A percentile compares a stretch with the other conserved stretches of the same genome.
These are phyloP conservation scores for Cryptotis parvus DNA, from an alignment of 2,113 vertebrate genomes.

Conservation along the genomic window DNA sequence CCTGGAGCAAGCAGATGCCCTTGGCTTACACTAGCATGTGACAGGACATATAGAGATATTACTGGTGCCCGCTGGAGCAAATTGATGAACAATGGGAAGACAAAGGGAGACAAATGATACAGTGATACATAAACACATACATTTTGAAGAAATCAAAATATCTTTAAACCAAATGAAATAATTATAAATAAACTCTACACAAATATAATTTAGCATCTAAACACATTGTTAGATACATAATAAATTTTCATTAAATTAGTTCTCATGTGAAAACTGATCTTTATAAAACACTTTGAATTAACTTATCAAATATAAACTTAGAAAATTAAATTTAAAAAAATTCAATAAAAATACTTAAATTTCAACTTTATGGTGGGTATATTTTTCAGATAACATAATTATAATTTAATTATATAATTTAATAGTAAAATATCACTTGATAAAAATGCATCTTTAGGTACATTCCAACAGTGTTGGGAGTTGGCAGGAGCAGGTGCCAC, in stretches of 20 bases:
- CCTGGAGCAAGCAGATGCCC: no score
- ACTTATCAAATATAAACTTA: conserved; percentile 1
- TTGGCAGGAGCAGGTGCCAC: no score
- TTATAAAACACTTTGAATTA: conserved; percentile 18
- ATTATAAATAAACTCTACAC: neutral
- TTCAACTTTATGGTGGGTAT: neutral
- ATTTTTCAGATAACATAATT: conserved; percentile 19
- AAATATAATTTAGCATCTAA: conserved; percentile 26
- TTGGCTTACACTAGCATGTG: no score
- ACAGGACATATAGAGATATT: no score
- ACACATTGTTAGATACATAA: neutral
- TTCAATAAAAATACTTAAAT: no score
- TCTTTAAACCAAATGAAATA: neutral
- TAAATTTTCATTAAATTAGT: conserved; percentile 13
- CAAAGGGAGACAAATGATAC: no score
- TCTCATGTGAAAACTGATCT: conserved; percentile 16
- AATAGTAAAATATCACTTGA: neutral
- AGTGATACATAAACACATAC: no score
- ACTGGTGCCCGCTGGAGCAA: no score
- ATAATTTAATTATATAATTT: conserved; percentile 22
- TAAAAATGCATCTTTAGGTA: no score
- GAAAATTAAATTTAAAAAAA: conserved; percentile 30
- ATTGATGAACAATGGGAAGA: no score
- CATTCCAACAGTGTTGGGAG: no score
- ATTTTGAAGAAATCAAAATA: conserved; percentile 45